Evolutionary conservation across 2,797 vertebrate genomes (phyloP).

Genomic region (Hypotaenidia okinawae): DNA sequence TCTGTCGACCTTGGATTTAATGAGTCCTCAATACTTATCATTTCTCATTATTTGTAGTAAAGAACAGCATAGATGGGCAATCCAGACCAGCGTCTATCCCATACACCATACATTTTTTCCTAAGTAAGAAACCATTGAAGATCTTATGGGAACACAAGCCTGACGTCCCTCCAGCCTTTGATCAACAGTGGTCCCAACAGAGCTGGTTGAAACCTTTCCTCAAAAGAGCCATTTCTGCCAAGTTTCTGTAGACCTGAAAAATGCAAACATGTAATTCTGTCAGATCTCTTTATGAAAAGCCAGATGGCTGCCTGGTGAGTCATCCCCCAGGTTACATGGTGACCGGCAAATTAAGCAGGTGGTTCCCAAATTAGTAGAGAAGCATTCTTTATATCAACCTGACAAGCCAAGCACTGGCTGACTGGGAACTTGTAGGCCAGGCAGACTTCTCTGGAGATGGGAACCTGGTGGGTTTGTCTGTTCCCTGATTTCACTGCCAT

Average conservation of each 20-base stretch:
- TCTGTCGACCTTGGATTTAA: not conserved
- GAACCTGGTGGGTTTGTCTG: not conserved
- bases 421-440: not conserved
- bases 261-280: not conserved
- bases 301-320: not conserved
- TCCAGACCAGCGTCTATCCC: not conserved
- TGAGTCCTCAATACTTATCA: not conserved
- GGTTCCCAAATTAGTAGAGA: not conserved
- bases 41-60: not conserved
- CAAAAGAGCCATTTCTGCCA: not conserved
- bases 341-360: slow-evolving; percentile 10
- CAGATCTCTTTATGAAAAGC: not conserved
- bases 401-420: not conserved
- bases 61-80: not conserved
- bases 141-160: not conserved
- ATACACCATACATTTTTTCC: not conserved
- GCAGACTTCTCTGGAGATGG: not conserved
- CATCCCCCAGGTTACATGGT: not conserved
- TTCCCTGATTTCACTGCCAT: not conserved
- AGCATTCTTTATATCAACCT: not conserved
- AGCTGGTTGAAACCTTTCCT: not conserved
- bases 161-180: not conserved
- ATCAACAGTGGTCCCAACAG: not conserved
- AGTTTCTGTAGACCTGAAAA: not conserved
- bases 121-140: not conserved